Evolutionary conservation across 1,140 invertebrate genomes (phyloP), one percentile per base, ranked within the genome.

Genomic region (Apocrypta bakeri): DNA sequence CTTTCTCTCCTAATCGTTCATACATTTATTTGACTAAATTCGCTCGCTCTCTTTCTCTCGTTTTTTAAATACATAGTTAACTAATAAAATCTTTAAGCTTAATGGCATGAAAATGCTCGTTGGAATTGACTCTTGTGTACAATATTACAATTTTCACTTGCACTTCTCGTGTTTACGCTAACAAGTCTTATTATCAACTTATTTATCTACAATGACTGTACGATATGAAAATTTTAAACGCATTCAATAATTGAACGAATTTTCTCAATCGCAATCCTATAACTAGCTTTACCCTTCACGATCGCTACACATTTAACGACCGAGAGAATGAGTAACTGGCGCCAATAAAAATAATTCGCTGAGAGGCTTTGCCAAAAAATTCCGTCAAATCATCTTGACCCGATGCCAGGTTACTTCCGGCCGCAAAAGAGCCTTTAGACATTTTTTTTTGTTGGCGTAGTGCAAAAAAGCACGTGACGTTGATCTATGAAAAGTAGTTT

Each of bases 91-190:
- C 85, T 88, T 91, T 90, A 92, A 91, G 89, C 90, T 91, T 90
- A 91, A 84, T 92, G 87, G 90, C 90, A 92, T 91, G 88, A 91
- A 91, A 92, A 91, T 91, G 90, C 90, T 91, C 87, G 88, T 92
- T 91, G 90, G 89, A 91, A 92, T 92, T 91, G 90, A 91, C 90
- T 91, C 89, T 86, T 90, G 90, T 91, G 85, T 91, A 90, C 88
- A 91, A 88, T 90, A 88, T 90, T 87, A 86, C 84, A 88, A 83
- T 86, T 85, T 66, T 56, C 83, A 84, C 85, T 83, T 79, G 81
- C 79, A 83, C 76, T 78, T 73, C 83, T 85, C 84, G 85, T 85
- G 84, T 86, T 87, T 84, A 86, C 85, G 77, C n/a, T n/a, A n/a
- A n/a, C 85, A 77, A 75, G 29, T 82, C 81, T 82, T 17, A 27